Evolutionary conservation across 2,888 invertebrate species (phyloP), one percentile per base, ranked within the genome.

Genomic region (Microctonus brassicae): DNA sequence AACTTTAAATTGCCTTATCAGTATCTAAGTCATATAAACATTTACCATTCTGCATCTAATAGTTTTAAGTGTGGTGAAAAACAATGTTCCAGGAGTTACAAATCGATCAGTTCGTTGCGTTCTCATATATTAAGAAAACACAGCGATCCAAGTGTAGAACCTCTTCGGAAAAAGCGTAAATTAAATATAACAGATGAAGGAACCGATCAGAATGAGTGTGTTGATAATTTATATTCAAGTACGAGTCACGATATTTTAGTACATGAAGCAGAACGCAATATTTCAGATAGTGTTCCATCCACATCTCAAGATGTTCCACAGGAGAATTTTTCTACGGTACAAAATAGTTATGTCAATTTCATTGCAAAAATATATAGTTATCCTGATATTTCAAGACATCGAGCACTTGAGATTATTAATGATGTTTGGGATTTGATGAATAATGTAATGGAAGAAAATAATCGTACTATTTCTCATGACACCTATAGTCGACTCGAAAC

Each of bases 371-470:
- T 75, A 24, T 75, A 72, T 64, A 36, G 52, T 53, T 64, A 63
- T 61, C 69, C 73, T 3, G 73, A 72, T 26, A 63, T 73, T 60
- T 24, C 73, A 11, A 61, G 73, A 61, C 63, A 24, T 67, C 65
- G 68, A 22, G 58, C 70, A 39, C 36, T 42, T n/a, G 24, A 68
- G 53, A 64, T 65, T 62, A 2, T 60, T 1, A 68, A 63, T 55
- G 62, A 72, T 57, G 63, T 70, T 65, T 7, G 26, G 39, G 47
- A 55, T 17, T 47, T 75, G 17, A 13, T 70, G 22, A 47, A 58
- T 20, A n/a, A 52, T 7, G 29, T 58, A 20, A 26, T 29, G 24
- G 13, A 29, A 26, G 29, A 42, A 62, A 47, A 7, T 13, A 57
- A 34, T 42, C 22, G 70, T 9, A 39, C 13, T 36, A 34, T 62